Evolutionary conservation across 2,888 invertebrate species (phyloP), one percentile per base, ranked within the genome.

Genomic region (Agonum fuliginosum): DNA sequence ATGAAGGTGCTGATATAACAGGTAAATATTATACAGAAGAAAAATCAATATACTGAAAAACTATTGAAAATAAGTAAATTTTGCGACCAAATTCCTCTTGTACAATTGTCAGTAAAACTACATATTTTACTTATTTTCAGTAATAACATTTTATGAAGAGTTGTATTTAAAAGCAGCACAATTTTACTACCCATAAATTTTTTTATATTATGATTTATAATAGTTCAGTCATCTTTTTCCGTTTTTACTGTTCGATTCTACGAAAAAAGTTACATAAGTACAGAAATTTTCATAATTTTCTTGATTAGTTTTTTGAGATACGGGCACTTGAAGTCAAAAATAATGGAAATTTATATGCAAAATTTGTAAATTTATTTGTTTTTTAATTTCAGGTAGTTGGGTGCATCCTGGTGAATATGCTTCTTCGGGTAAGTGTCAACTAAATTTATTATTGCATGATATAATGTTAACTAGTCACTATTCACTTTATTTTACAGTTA

Each of bases 341-440:
- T n/a, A n/a, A n/a, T n/a, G n/a, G n/a, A n/a, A n/a, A n/a, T n/a
- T n/a, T n/a, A n/a, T n/a, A n/a, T n/a, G n/a, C n/a, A n/a, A n/a
- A n/a, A n/a, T n/a, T n/a, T n/a, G n/a, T n/a, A n/a, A n/a, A n/a
- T n/a, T n/a, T n/a, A n/a, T n/a, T n/a, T n/a, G n/a, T n/a, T n/a
- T 78, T 78, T 72, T 78, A 80, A 80, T 76, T 85, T 72, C 88
- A 95, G 97, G 98, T 85, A 96, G 96, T 88, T 96, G 96, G 95
- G 98, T 99, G 80, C 98, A 98, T 89, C 98, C 98, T 81, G 98
- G 98, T 84, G 99, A 99, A 89, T 99, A 98, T 88, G 98, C 99
- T 79, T 98, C 98, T 81, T 98, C 98, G 89, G 98, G 98, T 99
- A 92, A 87, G 89, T 86, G 83, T 54, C 79, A 34, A 62, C 4